Conservation (phyloP, 2,113 vertebrate species). For the Scophthalmus maximus region DNA sequence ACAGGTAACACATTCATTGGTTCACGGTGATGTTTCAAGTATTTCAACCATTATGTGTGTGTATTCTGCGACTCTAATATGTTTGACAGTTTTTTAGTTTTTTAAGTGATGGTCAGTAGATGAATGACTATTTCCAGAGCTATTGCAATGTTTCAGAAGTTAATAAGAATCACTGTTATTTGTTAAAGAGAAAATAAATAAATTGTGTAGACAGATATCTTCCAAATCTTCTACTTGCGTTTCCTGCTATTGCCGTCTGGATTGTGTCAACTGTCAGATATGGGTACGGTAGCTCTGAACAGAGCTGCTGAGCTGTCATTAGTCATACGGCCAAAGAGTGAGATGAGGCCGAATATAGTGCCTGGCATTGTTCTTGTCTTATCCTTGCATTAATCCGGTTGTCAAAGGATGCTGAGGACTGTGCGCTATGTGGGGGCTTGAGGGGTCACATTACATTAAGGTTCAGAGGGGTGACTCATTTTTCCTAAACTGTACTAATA, state of each 20-base stretch:
- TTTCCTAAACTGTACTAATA: slow-evolving; percentile 17
- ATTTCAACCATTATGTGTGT: no score
- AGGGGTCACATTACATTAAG: slow-evolving; percentile 24
- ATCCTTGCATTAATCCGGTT: slow-evolving; percentile 33
- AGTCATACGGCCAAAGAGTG: neutral
- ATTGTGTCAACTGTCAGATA: neutral
- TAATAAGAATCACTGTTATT: no score
- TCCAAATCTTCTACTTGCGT: neutral
- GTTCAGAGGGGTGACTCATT: neutral
- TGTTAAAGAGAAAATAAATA: no score
- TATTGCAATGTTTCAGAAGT: neutral
- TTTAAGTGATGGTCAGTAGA: neutral
- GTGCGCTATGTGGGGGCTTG: neutral
- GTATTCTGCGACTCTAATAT: neutral
- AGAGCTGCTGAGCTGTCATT: slow-evolving; percentile 11
- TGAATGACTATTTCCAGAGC: neutral
- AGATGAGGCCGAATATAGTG: slow-evolving; percentile 23
- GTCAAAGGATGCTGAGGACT: slow-evolving; percentile 24
- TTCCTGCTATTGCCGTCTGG: neutral
- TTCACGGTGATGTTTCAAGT: neutral
- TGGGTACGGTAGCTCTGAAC: slow-evolving; percentile 1
- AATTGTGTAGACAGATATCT: no score
- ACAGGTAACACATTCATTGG: slow-evolving; percentile 55
- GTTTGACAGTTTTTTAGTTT: neutral
- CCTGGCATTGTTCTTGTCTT: neutral